Conservation (phyloP, 2,113 vertebrate species). For the Empidonax alnorum region DNA sequence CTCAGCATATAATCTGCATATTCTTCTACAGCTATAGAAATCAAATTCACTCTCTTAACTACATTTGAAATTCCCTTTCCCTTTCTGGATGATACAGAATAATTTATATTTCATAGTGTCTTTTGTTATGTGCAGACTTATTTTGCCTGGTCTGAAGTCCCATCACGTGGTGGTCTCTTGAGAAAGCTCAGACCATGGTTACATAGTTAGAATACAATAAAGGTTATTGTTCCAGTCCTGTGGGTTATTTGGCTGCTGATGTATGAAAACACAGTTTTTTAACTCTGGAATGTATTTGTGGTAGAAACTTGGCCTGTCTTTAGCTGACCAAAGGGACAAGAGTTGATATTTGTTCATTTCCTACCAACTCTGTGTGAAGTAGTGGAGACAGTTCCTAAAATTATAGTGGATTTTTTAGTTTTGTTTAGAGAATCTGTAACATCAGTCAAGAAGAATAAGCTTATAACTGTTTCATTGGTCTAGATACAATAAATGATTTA, state of each 20-base stretch:
- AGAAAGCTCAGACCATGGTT: background rate
- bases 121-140: background rate
- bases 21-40: background rate
- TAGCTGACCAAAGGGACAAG: background rate
- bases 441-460: background rate
- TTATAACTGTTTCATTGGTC: background rate
- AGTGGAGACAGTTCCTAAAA: background rate
- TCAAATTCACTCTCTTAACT: background rate
- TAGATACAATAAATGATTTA: background rate
- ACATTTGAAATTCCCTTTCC: background rate
- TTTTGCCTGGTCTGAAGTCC: background rate
- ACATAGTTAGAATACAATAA: background rate
- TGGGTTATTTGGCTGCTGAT: background rate
- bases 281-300: background rate
- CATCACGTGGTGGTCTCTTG: background rate
- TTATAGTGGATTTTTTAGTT: background rate
- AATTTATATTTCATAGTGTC: background rate
- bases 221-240: background rate
- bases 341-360: background rate
- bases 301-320: background rate
- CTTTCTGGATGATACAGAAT: background rate
- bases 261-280: background rate
- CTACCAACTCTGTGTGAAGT: background rate
- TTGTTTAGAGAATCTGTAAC: background rate
- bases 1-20: background rate